Percentiles rank a stretch among this genome's conserved stretches.
These are phyloP conservation scores for Sebastes kiyomatsui DNA, from an alignment of 2,797 vertebrate species.

Conservation along the genomic window DNA sequence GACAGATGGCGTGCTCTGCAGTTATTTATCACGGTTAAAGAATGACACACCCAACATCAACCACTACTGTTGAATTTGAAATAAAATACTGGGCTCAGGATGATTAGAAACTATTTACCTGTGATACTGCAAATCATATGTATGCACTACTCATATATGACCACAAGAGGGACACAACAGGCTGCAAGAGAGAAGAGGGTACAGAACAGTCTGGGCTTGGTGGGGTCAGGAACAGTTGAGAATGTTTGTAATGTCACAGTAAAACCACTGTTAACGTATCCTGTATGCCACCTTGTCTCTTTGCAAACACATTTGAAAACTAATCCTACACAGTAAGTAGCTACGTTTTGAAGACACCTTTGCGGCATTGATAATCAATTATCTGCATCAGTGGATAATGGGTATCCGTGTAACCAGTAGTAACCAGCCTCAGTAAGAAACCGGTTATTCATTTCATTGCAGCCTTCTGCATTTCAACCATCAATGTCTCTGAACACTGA, in stretches of 20 bases:
- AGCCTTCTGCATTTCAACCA: not conserved
- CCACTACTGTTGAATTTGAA: not conserved
- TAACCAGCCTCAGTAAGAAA: not conserved
- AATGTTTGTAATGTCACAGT: not conserved
- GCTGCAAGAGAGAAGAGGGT: not conserved
- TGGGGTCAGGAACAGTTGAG: not conserved
- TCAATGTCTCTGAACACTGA: not conserved
- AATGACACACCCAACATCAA: not conserved
- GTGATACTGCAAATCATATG: accelerated
- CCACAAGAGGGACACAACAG: slow-evolving; percentile 61
- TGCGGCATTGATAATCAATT: not conserved
- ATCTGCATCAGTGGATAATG: not conserved
- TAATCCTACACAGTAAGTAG: not conserved
- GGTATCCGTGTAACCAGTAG: not conserved
- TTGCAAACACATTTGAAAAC: not conserved
- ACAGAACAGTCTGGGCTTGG: not conserved
- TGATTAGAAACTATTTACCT: not conserved
- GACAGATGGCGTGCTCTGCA: not conserved
- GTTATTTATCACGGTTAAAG: not conserved
- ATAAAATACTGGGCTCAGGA: not conserved
- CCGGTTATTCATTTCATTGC: not conserved
- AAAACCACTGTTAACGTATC: not conserved
- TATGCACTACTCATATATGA: not conserved
- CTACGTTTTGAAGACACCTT: not conserved
- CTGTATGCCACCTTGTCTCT: not conserved